phyloP scores from a whole-genome alignment of 1,140 invertebrate species.

The Gonatopus flavifemur region DNA sequence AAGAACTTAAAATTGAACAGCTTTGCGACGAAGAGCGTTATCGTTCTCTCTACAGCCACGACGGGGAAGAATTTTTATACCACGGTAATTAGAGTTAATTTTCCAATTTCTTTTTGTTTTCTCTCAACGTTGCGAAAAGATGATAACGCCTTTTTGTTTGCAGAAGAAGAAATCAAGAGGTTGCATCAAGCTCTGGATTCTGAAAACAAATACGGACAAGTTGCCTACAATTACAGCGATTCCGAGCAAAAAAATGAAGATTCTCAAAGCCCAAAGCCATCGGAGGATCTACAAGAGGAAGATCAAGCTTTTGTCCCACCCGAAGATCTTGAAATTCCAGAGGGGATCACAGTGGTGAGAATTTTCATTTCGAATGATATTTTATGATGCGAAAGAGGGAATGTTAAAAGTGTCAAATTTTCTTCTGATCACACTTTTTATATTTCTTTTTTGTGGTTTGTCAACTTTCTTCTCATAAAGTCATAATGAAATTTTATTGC shows the following conservation, averaged over 20 bases:
- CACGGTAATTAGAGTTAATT: conserved; percentile 69
- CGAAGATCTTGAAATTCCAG: conserved; percentile 71
- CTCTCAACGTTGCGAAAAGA: too few species aligned
- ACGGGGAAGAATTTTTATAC: conserved; percentile 81
- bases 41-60: conserved; percentile 81
- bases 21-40: conserved; percentile 91
- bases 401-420: too few species aligned
- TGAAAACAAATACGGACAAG: conserved; percentile 74
- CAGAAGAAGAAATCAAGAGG: conserved; percentile 90
- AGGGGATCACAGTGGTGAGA: conserved; percentile 73
- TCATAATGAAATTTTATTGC: conserved; percentile 31
- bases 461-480: too few species aligned
- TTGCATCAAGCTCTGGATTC: conserved; percentile 73
- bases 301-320: conserved; percentile 75
- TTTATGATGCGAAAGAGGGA: too few species aligned
- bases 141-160: conserved; percentile 7
- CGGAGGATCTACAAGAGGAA: conserved; percentile 56
- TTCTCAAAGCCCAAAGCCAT: conserved; percentile 47
- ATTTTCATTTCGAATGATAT: conserved; percentile 12
- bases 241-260: conserved; percentile 50
- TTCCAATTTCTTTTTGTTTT: neutral
- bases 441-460: too few species aligned
- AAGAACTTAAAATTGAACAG: conserved; percentile 81
- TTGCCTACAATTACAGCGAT: conserved; percentile 79
- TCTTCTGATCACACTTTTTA: too few species aligned